Evolutionary conservation across 2,888 invertebrate species (phyloP).

Genomic region (Diachrysia chrysitis): DNA sequence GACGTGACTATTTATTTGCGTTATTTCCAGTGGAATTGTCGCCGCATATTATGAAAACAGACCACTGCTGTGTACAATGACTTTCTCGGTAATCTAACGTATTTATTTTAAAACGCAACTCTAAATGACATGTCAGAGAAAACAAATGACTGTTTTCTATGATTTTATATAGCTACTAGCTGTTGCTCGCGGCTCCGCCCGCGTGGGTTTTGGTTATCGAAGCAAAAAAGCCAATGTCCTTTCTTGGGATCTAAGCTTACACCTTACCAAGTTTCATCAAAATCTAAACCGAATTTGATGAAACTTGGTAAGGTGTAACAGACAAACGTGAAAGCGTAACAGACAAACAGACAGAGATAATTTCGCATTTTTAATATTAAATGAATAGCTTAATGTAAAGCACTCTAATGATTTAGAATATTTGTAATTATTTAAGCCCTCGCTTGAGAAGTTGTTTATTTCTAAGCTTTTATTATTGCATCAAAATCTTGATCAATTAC

Average conservation of each 20-base stretch:
- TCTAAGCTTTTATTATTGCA: not conserved
- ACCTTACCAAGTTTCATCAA: too few species aligned
- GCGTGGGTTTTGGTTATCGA: too few species aligned
- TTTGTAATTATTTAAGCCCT: too few species aligned
- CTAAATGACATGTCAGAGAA: not conserved
- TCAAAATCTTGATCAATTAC: not conserved
- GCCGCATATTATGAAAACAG: conserved; percentile 12
- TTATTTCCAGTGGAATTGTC: conserved; percentile 33
- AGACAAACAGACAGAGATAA: too few species aligned
- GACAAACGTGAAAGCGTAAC: too few species aligned
- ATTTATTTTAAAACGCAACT: not conserved
- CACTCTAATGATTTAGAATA: not conserved
- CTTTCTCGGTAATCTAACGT: not conserved
- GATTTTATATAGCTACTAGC: too few species aligned
- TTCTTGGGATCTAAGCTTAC: too few species aligned
- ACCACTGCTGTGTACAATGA: conserved; percentile 9
- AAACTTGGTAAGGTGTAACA: too few species aligned
- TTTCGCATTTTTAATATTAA: too few species aligned
- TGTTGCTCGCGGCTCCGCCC: too few species aligned
- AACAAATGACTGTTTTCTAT: not conserved
- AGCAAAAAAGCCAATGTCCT: too few species aligned
- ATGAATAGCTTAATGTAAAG: not conserved
- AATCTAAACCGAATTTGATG: too few species aligned
- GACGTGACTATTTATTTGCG: conserved; percentile 44
- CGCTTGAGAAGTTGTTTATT: not conserved